Evolutionary conservation across 2,113 vertebrate species (phyloP).

Genomic region (Callipepla californica): DNA sequence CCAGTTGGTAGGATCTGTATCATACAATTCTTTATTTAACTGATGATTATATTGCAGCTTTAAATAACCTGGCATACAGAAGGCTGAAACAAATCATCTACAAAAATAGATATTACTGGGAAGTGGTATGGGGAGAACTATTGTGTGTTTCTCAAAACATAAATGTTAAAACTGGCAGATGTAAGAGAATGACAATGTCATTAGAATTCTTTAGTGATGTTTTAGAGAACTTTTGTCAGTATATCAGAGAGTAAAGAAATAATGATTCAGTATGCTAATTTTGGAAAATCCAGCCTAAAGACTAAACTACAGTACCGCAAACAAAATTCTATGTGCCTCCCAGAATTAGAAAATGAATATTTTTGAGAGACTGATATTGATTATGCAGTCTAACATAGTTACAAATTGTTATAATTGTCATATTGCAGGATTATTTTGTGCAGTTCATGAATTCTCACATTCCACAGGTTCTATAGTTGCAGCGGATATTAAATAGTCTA

Average conservation of each 20-base stretch:
- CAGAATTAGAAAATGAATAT: constrained; percentile 19
- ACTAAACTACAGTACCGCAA: not conserved
- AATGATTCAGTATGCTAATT: constrained; percentile 17
- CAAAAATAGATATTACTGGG: not conserved
- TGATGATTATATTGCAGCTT: not conserved
- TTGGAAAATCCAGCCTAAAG: not conserved
- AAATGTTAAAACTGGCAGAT: constrained; percentile 32
- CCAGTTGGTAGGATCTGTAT: constrained; percentile 22
- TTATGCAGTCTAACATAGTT: not conserved
- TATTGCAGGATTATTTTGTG: not conserved
- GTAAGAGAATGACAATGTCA: not conserved
- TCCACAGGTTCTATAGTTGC: not conserved
- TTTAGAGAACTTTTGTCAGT: constrained; percentile 12
- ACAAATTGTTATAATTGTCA: not conserved
- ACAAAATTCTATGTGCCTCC: constrained; percentile 10
- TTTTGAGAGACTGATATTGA: not conserved
- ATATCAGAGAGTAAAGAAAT: not conserved
- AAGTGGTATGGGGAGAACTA: constrained; percentile 18
- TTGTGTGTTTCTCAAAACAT: constrained; percentile 11
- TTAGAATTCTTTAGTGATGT: not conserved
- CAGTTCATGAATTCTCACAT: not conserved
- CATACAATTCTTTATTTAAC: constrained; percentile 16
- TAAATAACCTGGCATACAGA: not conserved
- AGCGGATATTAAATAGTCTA: not conserved
- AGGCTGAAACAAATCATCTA: not conserved